Percentiles rank a stretch among this genome's conserved stretches.
Conservation (phyloP, 2,113 vertebrate species). For the Engraulis encrasicolus region DNA sequence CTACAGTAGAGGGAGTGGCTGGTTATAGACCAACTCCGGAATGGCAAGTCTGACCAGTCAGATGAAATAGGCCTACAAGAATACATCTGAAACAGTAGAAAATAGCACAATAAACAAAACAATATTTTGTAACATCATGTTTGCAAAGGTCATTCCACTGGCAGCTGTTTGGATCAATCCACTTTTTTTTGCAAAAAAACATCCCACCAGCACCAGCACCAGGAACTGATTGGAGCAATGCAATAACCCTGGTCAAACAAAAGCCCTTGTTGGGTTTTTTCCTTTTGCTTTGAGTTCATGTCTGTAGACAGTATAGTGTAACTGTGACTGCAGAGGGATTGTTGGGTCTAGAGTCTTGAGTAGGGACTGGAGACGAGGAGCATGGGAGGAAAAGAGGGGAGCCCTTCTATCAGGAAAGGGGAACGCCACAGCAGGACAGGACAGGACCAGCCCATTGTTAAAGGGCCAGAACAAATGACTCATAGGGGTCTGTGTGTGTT, state of each 20-base stretch:
- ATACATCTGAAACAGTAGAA: background rate
- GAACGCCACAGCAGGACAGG: no score
- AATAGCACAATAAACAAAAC: background rate
- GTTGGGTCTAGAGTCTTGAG: background rate
- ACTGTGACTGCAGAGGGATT: background rate
- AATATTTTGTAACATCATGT: background rate
- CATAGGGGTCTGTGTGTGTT: background rate
- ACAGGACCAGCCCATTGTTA: background rate
- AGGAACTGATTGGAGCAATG: no score
- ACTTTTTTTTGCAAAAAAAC: no score
- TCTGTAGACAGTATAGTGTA: no score
- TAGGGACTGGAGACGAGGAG: background rate
- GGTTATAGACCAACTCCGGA: background rate
- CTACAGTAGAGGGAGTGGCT: background rate
- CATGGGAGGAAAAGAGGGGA: background rate
- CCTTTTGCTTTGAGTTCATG: no score
- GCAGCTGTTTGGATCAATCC: no score
- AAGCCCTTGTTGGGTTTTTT: no score
- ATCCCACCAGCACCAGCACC: no score
- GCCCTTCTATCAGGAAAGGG: background rate
- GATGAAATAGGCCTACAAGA: background rate
- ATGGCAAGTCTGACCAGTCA: background rate
- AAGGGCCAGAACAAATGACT: slow-evolving; percentile 3
- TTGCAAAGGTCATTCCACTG: background rate
- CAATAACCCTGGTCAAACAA: no score